These are phyloP conservation scores for Coreius guichenoti DNA, from an alignment of 2,797 vertebrate genomes.

Conservation along the genomic window DNA sequence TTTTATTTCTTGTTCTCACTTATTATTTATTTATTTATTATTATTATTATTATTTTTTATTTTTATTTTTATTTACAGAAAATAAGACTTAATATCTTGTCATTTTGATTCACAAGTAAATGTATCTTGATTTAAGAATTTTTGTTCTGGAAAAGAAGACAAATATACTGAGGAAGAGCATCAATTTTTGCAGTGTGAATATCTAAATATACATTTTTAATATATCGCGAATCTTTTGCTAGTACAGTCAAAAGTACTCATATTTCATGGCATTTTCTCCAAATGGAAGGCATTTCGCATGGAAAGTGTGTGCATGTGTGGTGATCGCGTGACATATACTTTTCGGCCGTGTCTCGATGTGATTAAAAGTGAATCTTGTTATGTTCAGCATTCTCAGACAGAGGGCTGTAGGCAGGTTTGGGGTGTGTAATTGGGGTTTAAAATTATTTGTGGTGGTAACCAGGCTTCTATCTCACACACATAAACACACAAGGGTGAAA, in stretches of 20 bases:
- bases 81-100: too few relatives aligned
- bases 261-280: neutral
- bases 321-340: constrained; percentile 53
- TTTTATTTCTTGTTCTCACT: too few relatives aligned
- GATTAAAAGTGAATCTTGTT: constrained; percentile 41
- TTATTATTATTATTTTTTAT: too few relatives aligned
- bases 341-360: constrained; percentile 50
- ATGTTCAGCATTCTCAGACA: constrained; percentile 41
- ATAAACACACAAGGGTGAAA: constrained; percentile 31
- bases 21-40: too few relatives aligned
- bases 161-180: too few relatives aligned
- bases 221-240: neutral
- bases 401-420: constrained; percentile 42
- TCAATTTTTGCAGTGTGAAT: neutral
- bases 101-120: too few relatives aligned
- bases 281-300: neutral
- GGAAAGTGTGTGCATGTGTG: neutral
- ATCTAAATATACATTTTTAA: neutral
- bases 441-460: constrained; percentile 40
- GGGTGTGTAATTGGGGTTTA: constrained; percentile 42
- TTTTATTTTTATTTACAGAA: too few relatives aligned
- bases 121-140: too few relatives aligned
- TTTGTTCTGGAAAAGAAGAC: too few relatives aligned
- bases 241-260: neutral
- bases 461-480: constrained; percentile 18